Conservation (phyloP, 2,113 vertebrate genomes). For the Herpetotheres cachinnans region DNA sequence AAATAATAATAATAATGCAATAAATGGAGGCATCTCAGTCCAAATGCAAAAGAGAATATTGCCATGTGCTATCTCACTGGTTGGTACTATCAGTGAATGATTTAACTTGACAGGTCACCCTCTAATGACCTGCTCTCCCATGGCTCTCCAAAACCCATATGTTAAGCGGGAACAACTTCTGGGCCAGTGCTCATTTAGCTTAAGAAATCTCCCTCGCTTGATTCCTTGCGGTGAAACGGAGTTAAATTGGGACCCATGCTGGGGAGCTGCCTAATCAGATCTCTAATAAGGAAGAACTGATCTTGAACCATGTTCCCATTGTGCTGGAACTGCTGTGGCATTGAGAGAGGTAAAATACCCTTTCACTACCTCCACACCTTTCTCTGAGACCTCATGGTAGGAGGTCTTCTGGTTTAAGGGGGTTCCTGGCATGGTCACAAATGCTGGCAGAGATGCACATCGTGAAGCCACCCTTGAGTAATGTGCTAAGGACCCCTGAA, state of each 20-base stretch:
- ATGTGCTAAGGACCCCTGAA: background rate
- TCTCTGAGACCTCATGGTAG: background rate
- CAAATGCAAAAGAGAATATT: background rate
- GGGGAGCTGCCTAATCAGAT: slow-evolving; percentile 50
- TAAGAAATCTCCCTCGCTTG: background rate
- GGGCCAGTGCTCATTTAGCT: slow-evolving; percentile 51
- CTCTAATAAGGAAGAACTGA: slow-evolving; percentile 19
- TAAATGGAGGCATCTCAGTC: background rate
- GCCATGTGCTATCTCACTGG: background rate
- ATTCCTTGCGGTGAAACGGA: background rate
- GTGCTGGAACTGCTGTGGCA: background rate
- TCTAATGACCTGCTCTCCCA: slow-evolving; percentile 64
- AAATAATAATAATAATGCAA: background rate
- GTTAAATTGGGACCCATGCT: slow-evolving; percentile 58
- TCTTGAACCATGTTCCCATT: background rate
- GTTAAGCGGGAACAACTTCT: slow-evolving; percentile 12
- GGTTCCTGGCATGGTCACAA: background rate
- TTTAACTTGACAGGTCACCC: slow-evolving; percentile 53
- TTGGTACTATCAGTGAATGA: background rate
- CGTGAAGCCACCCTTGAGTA: slow-evolving; percentile 37
- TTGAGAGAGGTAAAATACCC: background rate
- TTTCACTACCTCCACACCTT: background rate
- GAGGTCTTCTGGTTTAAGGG: background rate
- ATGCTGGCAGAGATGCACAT: slow-evolving; percentile 4
- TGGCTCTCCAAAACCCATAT: slow-evolving; percentile 22